Percentiles rank a stretch among this genome's conserved stretches.
phyloP scores from a whole-genome alignment of 1,140 invertebrate species.

The Saccostrea glomerata region DNA sequence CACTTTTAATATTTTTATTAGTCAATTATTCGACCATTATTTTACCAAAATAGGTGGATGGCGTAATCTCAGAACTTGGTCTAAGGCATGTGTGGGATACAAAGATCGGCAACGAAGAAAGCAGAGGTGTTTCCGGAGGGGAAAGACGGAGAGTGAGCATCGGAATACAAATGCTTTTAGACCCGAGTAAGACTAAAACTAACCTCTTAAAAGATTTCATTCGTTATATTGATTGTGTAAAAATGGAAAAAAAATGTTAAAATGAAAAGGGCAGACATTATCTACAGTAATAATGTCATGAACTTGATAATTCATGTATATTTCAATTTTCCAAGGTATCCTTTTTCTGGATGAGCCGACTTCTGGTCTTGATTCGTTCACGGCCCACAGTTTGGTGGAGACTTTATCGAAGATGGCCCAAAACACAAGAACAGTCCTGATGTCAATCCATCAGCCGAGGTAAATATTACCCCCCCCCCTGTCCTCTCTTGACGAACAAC shows the following conservation, averaged over 20 bases:
- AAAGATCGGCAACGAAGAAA: conserved; percentile 70
- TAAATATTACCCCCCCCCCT: conserved; percentile 27
- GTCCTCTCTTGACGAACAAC: background rate
- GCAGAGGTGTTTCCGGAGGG: conserved; percentile 74
- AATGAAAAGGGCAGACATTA: no score
- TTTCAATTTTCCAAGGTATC: conserved; percentile 60
- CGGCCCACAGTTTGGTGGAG: conserved; percentile 72
- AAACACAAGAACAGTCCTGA: conserved; percentile 69
- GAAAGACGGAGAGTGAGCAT: conserved; percentile 75
- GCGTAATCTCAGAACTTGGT: conserved; percentile 71
- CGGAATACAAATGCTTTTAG: conserved; percentile 73
- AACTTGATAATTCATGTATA: no score
- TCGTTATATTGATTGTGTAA: background rate
- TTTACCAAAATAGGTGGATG: conserved; percentile 64
- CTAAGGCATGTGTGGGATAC: conserved; percentile 70
- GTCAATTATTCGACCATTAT: no score
- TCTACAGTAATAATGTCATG: no score
- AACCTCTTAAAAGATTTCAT: background rate
- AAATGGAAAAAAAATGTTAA: no score
- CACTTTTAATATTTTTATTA: no score
- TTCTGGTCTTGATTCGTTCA: conserved; percentile 76
- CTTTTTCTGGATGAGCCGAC: conserved; percentile 77
- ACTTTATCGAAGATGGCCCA: conserved; percentile 67
- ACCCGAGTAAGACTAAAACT: conserved; percentile 67
- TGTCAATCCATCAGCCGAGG: conserved; percentile 76